Conservation (phyloP, 2,113 vertebrate genomes). For the Percopsis transmontana region DNA sequence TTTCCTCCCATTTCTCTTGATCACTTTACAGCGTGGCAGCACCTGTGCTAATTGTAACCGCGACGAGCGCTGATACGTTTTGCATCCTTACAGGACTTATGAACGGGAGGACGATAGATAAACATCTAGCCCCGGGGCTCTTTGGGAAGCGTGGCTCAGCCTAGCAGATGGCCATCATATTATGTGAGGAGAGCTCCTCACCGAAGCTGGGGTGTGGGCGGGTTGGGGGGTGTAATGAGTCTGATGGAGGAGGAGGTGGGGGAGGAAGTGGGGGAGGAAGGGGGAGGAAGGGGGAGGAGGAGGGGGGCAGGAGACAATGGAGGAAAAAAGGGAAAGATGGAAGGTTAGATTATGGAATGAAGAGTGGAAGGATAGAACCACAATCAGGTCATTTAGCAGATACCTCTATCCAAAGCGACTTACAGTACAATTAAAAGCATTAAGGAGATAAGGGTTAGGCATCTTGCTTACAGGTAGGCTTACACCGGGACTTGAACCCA, state of each 20-base stretch:
- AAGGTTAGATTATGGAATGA: background rate
- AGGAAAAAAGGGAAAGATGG: background rate
- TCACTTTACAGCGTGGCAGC: constrained; percentile 74
- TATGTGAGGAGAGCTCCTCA: constrained; percentile 63
- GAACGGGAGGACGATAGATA: constrained; percentile 66
- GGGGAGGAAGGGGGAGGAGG: background rate
- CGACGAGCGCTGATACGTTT: constrained; percentile 72
- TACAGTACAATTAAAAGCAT: background rate
- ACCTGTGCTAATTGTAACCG: constrained; percentile 76
- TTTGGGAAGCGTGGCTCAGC: constrained; percentile 68
- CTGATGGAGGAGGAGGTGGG: constrained; percentile 50
- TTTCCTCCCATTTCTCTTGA: constrained; percentile 76
- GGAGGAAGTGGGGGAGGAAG: constrained; percentile 10
- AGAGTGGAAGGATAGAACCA: background rate
- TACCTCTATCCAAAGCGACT: background rate
- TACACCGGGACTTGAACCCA: too few relatives aligned
- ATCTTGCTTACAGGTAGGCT: too few relatives aligned
- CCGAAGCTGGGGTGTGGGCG: constrained; percentile 60
- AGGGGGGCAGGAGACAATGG: background rate
- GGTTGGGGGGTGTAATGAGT: constrained; percentile 68
- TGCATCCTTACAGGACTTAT: constrained; percentile 75
- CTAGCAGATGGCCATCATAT: constrained; percentile 79
- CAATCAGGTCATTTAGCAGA: background rate
- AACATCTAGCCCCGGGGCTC: constrained; percentile 73
- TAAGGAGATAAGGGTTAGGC: too few relatives aligned